Percentiles rank a stretch among this genome's conserved stretches.
phyloP scores from a whole-genome alignment of 2,888 invertebrate genomes.

The Nephrocerus scutellatus region DNA sequence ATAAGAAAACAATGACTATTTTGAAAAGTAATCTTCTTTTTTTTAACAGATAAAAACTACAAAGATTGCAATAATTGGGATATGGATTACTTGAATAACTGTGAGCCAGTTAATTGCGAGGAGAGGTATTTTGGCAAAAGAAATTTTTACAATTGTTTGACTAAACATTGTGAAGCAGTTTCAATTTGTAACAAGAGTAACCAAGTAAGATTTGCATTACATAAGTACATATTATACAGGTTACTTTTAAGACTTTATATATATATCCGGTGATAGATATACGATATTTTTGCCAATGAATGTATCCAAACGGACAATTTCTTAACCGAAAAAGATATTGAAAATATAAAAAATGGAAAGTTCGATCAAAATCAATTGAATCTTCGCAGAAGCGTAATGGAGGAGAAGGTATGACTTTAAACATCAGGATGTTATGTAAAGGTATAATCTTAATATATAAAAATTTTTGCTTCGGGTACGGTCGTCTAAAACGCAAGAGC shows the following conservation, averaged over 20 bases:
- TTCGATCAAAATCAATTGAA: slow-evolving; percentile 23
- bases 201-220: background rate
- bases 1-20: background rate
- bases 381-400: too few species aligned
- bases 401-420: too few species aligned
- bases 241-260: slow-evolving; percentile 3
- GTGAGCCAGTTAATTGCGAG: slow-evolving; percentile 51
- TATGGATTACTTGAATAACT: slow-evolving; percentile 48
- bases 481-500: too few species aligned
- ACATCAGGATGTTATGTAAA: too few species aligned
- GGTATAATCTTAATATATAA: too few species aligned
- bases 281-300: slow-evolving; percentile 29
- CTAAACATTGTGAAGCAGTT: slow-evolving; percentile 33
- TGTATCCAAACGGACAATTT: slow-evolving; percentile 24
- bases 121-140: slow-evolving; percentile 52
- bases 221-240: slow-evolving; percentile 14
- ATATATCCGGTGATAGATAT: slow-evolving; percentile 16
- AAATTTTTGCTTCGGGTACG: too few species aligned
- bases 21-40: background rate
- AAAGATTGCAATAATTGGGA: slow-evolving; percentile 43
- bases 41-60: slow-evolving; percentile 24
- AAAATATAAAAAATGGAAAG: slow-evolving; percentile 23
- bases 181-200: slow-evolving; percentile 12
- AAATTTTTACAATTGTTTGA: slow-evolving; percentile 48
- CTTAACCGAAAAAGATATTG: slow-evolving; percentile 27